Evolutionary conservation across 2,797 vertebrate species (phyloP), one percentile per base, ranked within the genome.

Genomic region (Neosalanx taihuensis): DNA sequence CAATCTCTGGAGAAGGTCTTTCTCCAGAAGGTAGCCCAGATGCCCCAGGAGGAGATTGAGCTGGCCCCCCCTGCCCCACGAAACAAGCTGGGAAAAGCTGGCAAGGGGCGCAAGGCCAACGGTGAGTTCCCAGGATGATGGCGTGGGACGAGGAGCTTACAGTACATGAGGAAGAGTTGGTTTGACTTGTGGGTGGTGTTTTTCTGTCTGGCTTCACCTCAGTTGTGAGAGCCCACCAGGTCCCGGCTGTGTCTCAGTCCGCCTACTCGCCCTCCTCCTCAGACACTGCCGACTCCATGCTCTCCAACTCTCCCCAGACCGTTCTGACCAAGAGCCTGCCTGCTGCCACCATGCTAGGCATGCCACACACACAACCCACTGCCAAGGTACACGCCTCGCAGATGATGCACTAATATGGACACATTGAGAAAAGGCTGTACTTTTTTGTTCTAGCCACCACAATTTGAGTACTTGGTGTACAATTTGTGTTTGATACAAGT

Each of bases 1-100:
- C 96, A 98, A 79, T 97, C 96, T 6, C 78, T 98, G 70, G 96
- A 98, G 89, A 98, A 97, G 90, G 94, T 95, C 46, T 98, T 98
- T 33, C 85, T 98, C 67, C 96, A 98, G 88, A 98, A 98, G 67
- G 94, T 98, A 74, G 96, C 95, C 0, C 94, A 94, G 67, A 98
- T 98, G 96, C 96, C 96, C 0, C 92, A 95, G 18, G 95, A 97
- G 1, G 96, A 98, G 76, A 85, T 95, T 13, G 96, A 97, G 83
- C 84, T 98, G 3, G 89, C 94, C 70, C 89, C 94, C 66, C 94
- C 96, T 0, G 86, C 93, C 67, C 93, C 94, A 20, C 94, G 95
- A 70, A 93, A 86, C 76, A 94, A 95, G 77, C 94, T 92, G 67
- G 91, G 91, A 79, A 92, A 92, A 76, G 88, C 90, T 18, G 94